Base-by-base conservation (phyloP, 2,113 vertebrate species). In the Ornithorhynchus anatinus region DNA sequence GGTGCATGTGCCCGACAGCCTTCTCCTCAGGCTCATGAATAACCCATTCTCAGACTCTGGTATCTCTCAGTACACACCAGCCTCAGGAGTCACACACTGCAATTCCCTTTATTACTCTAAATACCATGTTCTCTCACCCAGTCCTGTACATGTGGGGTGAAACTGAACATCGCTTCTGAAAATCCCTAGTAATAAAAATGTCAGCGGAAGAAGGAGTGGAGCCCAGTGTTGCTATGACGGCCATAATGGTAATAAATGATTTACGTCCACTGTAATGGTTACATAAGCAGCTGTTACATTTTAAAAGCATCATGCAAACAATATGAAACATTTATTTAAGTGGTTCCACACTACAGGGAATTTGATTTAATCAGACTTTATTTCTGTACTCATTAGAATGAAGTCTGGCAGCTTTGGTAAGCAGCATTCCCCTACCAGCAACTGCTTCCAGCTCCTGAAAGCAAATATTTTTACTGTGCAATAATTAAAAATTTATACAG, bases 261-360 rank as follows among this genome's bases (percentile, higher is more conserved):
- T 88, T 83, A 87, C 85, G 72, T 67, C 69, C 50, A 11, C 22
- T 8, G 10, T 51, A 52, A 72, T 33, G 40, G 71, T 81, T 84
- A 79, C 62, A 83, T 69, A 83, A 48, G 63, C 75, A 82, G 82
- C 72, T 69, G 81, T 60, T 83, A 5, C 48, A 51, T 75, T 87
- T 79, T 70, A 66, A 84, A 72, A 81, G 59, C 66, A 42, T 79
- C 59, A 54, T 23, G 60, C 69, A 87, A 75, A 72, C 74, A 87
- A 84, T 61, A 85, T 75, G 74, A 89, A 91, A 84, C 79, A 84
- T 89, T 92, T 82, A 90, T 87, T 80, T 70, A 86, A 89, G 81
- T 69, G 33, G 40, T 13, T 82, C 63, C 50, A 66, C 48, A 59
- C 68, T 60, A 60, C 40, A 57, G 79, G 86, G 68, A 82, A 60